These are phyloP conservation scores for Paguma larvata DNA, from an alignment of 2,797 vertebrate species.

Conservation along the genomic window DNA sequence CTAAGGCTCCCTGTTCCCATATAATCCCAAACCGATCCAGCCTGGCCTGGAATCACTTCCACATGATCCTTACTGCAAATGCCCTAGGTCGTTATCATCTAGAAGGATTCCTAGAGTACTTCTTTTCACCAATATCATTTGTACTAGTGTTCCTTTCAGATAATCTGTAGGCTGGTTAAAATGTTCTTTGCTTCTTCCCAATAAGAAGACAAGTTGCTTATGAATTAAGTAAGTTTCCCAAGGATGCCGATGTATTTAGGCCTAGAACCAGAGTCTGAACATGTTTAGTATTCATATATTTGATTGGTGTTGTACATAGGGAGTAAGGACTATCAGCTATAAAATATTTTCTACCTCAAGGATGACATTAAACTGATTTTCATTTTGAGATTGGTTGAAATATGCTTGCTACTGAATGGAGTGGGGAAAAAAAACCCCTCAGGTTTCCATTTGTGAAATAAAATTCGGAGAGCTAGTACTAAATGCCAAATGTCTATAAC, in stretches of 20 bases:
- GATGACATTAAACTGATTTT: constrained; percentile 32
- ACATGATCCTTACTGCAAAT: neutral
- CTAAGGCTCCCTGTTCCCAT: neutral
- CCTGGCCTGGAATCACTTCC: neutral
- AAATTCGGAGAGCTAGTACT: neutral
- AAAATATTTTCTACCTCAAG: constrained; percentile 57
- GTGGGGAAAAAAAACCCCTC: neutral
- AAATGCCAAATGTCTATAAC: constrained; percentile 31
- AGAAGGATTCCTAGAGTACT: neutral
- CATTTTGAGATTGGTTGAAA: constrained; percentile 50
- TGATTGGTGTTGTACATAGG: neutral
- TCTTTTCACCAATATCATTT: neutral
- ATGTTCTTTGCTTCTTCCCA: constrained; percentile 33
- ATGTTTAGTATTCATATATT: neutral
- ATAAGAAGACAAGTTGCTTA: neutral
- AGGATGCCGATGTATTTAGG: constrained; percentile 22
- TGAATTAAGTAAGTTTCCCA: neutral
- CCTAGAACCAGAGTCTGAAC: neutral
- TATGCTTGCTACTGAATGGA: constrained; percentile 9
- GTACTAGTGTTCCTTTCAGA: neutral
- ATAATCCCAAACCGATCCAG: neutral
- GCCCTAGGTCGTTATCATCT: neutral
- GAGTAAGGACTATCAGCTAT: constrained; percentile 14
- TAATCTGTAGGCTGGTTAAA: neutral
- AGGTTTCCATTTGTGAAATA: constrained; percentile 55